Conservation (phyloP, 2,113 vertebrate species). For the Rhadina sibilatrix region DNA sequence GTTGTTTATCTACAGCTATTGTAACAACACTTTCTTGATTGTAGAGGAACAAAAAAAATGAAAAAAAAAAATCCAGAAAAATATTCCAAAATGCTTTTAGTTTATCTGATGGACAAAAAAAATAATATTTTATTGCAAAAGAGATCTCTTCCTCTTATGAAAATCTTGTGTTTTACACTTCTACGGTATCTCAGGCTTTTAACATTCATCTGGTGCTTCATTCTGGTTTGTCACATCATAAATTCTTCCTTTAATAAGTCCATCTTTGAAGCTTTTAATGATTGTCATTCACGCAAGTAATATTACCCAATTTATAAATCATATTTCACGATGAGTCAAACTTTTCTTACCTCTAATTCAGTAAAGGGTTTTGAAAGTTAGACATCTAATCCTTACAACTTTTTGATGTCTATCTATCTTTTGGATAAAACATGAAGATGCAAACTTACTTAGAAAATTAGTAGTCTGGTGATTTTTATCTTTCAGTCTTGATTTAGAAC, state of each 20-base stretch:
- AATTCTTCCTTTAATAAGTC: slow-evolving; percentile 15
- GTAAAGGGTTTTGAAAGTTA: background rate
- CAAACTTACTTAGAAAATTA: background rate
- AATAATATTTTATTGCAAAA: slow-evolving; percentile 22
- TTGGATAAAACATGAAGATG: accelerated
- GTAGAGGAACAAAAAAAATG: background rate
- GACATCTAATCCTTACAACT: background rate
- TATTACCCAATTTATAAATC: background rate
- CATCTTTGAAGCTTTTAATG: background rate
- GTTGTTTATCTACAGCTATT: background rate
- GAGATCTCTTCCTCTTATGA: slow-evolving; percentile 29
- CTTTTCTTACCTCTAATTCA: background rate
- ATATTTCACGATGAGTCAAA: background rate
- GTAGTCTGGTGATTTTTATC: background rate
- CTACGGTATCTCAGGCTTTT: slow-evolving; percentile 1
- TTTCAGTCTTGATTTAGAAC: background rate
- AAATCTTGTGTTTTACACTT: background rate
- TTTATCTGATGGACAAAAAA: slow-evolving; percentile 25
- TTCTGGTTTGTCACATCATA: background rate
- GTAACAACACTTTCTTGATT: background rate
- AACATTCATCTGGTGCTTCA: background rate
- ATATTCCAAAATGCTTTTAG: slow-evolving; percentile 22
- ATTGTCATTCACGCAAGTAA: background rate
- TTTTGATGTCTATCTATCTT: background rate
- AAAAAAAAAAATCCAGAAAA: slow-evolving; percentile 42